Base-by-base conservation (phyloP, 2,113 vertebrate genomes). In the Toxotes jaculatrix region DNA sequence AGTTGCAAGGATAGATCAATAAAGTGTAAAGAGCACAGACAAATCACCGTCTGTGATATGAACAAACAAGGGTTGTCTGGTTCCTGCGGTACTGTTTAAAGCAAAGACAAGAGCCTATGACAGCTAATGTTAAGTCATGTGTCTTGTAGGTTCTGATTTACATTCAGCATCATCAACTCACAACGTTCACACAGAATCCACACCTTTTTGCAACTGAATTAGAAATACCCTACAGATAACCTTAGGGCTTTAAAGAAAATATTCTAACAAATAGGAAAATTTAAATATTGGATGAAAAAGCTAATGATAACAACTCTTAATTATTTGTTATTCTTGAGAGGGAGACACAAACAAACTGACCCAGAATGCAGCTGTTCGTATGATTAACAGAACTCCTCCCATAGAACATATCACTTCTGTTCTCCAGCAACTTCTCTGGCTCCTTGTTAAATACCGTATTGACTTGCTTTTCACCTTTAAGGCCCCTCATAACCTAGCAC, bases 61-160 rank as follows among this genome's bases (percentile, higher is more conserved):
- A 16, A 51, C 23, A 55, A 32, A 51, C 14, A 5, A 2, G 27
- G n/a, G 5, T 17, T 31, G 53, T 47, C 63, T 72, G 79, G 82
- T 43, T 79, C 47, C 51, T 59, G 67, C 5, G 17, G 56, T n/a
- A 45, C 65, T 59, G 80, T 42, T 64, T 62, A 83, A 64, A 42
- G 65, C 67, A 45, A 68, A 38, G 43, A 63, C 62, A 74, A 77
- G 42, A 79, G 36, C 67, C 53, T 55, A 69, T 90, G 27, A 27
- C 27, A 27, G 27, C 27, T 27, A 27, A 27, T 27, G 27, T 27
- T 1, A 27, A 27, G 27, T 27, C 1, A 27, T 27, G 27, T 27
- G 27, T 27, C 27, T 27, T 27, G 27, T 27, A 27, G 27, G 27
- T 27, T 27, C 27, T 27, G 27, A 27, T 27, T 27, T 27, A 27